phyloP scores from a whole-genome alignment of 2,888 invertebrate species.

The Phaonia tiefii region DNA sequence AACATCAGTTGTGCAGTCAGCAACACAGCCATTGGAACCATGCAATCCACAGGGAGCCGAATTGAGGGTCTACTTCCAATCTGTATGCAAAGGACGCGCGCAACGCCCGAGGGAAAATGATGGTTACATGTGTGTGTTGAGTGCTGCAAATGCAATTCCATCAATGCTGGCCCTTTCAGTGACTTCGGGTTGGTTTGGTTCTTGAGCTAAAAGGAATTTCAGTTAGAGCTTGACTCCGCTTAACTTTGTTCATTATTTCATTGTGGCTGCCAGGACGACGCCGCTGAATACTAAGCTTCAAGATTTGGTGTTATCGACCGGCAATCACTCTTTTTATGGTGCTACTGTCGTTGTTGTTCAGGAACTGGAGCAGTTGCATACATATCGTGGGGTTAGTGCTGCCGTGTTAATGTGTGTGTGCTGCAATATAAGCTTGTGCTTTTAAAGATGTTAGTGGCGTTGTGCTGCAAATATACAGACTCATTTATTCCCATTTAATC shows the following conservation, averaged over 20 bases:
- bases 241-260: slow-evolving; percentile 66
- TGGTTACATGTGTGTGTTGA: not conserved
- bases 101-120: not conserved
- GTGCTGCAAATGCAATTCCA: slow-evolving; percentile 41
- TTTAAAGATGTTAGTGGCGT: slow-evolving; percentile 13
- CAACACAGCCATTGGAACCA: slow-evolving; percentile 22
- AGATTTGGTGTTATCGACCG: slow-evolving; percentile 64
- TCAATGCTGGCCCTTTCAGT: slow-evolving; percentile 37
- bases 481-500: slow-evolving; percentile 30
- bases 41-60: slow-evolving; percentile 40
- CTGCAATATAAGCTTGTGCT: slow-evolving; percentile 19
- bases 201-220: slow-evolving; percentile 58
- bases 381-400: slow-evolving; percentile 6
- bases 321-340: slow-evolving; percentile 52
- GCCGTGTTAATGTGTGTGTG: slow-evolving; percentile 20
- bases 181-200: slow-evolving; percentile 35
- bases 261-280: slow-evolving; percentile 52
- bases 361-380: slow-evolving; percentile 31
- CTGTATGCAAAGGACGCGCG: not conserved
- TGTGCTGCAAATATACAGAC: slow-evolving; percentile 19
- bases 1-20: slow-evolving; percentile 59
- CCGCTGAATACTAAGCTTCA: slow-evolving; percentile 46
- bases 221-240: slow-evolving; percentile 64
- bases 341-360: not conserved
- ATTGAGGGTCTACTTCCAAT: not conserved